These are phyloP conservation scores for Eudemis profundana DNA, from an alignment of 2,888 invertebrate species.

Conservation along the genomic window DNA sequence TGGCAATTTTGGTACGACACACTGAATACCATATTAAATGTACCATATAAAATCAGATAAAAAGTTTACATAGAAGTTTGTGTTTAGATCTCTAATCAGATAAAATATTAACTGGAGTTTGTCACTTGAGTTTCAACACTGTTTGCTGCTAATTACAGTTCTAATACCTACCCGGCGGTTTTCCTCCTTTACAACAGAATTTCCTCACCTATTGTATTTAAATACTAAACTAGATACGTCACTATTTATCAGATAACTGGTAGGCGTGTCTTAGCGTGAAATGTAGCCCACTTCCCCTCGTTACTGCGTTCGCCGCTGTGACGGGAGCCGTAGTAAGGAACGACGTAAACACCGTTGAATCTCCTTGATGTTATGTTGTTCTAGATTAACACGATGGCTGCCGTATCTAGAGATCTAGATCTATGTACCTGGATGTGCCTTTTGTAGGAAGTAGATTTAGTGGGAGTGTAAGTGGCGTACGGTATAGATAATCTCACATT, in stretches of 20 bases:
- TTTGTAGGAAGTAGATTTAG: constrained; percentile 28
- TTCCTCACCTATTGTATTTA: constrained; percentile 44
- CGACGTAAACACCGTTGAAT: neutral
- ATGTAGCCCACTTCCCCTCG: constrained; percentile 68
- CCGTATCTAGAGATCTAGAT: constrained; percentile 63
- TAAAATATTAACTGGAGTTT: no score
- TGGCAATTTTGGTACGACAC: no score
- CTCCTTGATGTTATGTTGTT: neutral
- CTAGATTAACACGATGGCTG: constrained; percentile 59
- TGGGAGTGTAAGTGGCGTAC: constrained; percentile 8
- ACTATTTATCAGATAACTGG: constrained; percentile 48
- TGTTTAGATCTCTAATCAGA: no score
- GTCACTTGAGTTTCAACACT: no score
- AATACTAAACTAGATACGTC: constrained; percentile 46
- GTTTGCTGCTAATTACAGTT: no score
- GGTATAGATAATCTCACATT: constrained; percentile 1
- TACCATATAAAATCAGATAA: no score
- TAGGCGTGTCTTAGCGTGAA: constrained; percentile 61
- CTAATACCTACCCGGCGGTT: neutral
- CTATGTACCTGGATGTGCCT: constrained; percentile 41
- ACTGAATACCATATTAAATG: no score
- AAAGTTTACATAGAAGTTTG: no score
- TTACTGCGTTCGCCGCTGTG: constrained; percentile 74
- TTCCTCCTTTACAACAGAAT: constrained; percentile 29
- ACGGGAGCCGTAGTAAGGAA: constrained; percentile 63